These are phyloP conservation scores for Rambutsinella grinnellia DNA, from an alignment of 2,888 invertebrate species.

Conservation along the genomic window DNA sequence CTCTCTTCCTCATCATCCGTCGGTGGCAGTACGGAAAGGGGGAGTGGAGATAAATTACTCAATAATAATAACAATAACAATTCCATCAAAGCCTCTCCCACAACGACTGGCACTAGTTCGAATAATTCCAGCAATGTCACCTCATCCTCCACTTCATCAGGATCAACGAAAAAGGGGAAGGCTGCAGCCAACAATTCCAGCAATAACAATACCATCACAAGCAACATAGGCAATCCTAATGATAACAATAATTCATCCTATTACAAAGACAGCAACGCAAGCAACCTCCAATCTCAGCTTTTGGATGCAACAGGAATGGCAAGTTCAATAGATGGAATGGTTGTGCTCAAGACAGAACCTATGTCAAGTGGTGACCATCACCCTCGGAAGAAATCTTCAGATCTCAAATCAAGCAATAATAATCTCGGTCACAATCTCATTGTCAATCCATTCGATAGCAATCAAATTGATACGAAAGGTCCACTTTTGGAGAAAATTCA, in stretches of 20 bases:
- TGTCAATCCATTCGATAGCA: slow-evolving; percentile 70
- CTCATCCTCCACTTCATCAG: slow-evolving; percentile 22
- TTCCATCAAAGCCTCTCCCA: slow-evolving; percentile 42
- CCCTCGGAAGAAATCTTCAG: no score
- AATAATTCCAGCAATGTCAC: slow-evolving; percentile 24
- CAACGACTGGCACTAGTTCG: slow-evolving; percentile 20
- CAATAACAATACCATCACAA: slow-evolving; percentile 24
- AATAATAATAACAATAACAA: slow-evolving; percentile 44
- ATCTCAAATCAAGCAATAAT: slow-evolving; percentile 6
- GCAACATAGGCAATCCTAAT: slow-evolving; percentile 40
- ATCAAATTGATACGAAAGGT: slow-evolving; percentile 38
- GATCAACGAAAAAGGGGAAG: slow-evolving; percentile 29
- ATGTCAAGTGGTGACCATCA: slow-evolving; percentile 39
- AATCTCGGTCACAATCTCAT: slow-evolving; percentile 71
- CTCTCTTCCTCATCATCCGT: slow-evolving; percentile 73
- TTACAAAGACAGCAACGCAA: slow-evolving; percentile 64
- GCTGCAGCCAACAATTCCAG: slow-evolving; percentile 6
- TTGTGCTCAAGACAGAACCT: slow-evolving; percentile 51
- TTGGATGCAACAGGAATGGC: slow-evolving; percentile 43
- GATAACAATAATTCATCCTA: slow-evolving; percentile 66
- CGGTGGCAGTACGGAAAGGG: slow-evolving; percentile 74
- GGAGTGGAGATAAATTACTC: slow-evolving; percentile 31
- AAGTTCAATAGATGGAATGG: slow-evolving; percentile 19
- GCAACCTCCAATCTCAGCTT: slow-evolving; percentile 32
- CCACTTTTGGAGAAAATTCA: slow-evolving; percentile 55